Base-by-base conservation (phyloP, 2,113 vertebrate genomes). In the Barnardius zonarius region DNA sequence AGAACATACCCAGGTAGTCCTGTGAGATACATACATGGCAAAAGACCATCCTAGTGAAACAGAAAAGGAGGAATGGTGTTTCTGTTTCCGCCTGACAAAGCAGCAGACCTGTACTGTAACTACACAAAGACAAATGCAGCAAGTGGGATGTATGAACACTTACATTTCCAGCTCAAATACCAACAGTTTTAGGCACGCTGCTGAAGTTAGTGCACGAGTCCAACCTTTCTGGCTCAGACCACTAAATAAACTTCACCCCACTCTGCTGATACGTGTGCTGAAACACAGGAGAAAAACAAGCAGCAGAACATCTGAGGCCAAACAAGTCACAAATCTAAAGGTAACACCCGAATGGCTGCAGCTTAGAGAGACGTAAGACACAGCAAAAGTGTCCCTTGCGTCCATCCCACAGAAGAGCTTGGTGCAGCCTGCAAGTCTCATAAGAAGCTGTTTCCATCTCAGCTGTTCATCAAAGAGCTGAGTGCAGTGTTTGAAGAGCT, bases 1-100 rank as follows among this genome's bases (percentile, higher is more conserved):
- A 98, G 98, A 85, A 98, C 97, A 54, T 94, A 96, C 44, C 97
- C 95, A 2, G 97, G 97, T 54, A 98, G 97, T 96, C 98, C 98
- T 88, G 97, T 98, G 89, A 95, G 98, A 98, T 49, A 98, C 91
- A 33, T 98, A 98, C 62, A 97, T 97, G 95, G 98, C 98, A 93
- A 98, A 99, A 95, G 97, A 97, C 96, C 98, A 97, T 62, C 98
- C 97, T 97, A 98, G 90, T 30, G 69, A 95, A 67, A 92, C 5
- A 43, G 81, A 52, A 91, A 72, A 91, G 30, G 72, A 20, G 12
- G 66, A 91, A 68, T 8, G 30, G 11, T 67, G 37, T 33, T 88
- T 95, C 83, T 68, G 30, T 75, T 88, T 67, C 31, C 7, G 8
- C 46, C 68, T 57, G 59, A 74, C 37, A 87, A 85, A 92, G 82